Evolutionary conservation across 2,888 invertebrate species (phyloP).

Genomic region (Drosophila pseudotalamancana): DNA sequence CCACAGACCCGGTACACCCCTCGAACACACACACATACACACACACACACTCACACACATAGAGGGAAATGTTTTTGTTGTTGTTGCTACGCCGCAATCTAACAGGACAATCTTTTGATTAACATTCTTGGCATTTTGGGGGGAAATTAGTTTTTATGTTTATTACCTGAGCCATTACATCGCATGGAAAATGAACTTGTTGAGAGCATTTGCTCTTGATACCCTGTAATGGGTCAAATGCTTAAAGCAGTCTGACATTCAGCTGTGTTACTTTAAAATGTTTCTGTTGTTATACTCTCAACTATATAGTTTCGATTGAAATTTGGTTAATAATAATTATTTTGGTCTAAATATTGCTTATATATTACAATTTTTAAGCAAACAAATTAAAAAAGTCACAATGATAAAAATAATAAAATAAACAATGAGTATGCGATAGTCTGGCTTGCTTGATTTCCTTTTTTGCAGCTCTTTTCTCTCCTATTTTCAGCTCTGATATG

Average conservation of each 20-base stretch:
- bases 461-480: not conserved
- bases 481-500: constrained; percentile 26
- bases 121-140: constrained; percentile 76
- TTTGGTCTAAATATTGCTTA: no score
- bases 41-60: constrained; percentile 13
- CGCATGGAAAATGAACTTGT: constrained; percentile 64
- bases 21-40: constrained; percentile 19
- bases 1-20: constrained; percentile 60
- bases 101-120: constrained; percentile 79
- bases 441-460: not conserved
- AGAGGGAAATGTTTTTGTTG: constrained; percentile 31
- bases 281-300: no score
- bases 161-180: constrained; percentile 78
- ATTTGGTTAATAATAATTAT: no score
- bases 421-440: constrained; percentile 11
- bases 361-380: no score
- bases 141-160: constrained; percentile 80
- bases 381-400: no score
- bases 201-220: constrained; percentile 53
- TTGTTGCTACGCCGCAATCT: constrained; percentile 68
- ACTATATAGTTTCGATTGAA: no score
- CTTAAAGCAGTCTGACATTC: not conserved
- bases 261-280: no score
- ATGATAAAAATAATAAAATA: no score
- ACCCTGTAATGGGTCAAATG: constrained; percentile 24